Evolutionary conservation across 2,888 invertebrate species (phyloP), one percentile per base, ranked within the genome.

Genomic region (Zelleria hepariella): DNA sequence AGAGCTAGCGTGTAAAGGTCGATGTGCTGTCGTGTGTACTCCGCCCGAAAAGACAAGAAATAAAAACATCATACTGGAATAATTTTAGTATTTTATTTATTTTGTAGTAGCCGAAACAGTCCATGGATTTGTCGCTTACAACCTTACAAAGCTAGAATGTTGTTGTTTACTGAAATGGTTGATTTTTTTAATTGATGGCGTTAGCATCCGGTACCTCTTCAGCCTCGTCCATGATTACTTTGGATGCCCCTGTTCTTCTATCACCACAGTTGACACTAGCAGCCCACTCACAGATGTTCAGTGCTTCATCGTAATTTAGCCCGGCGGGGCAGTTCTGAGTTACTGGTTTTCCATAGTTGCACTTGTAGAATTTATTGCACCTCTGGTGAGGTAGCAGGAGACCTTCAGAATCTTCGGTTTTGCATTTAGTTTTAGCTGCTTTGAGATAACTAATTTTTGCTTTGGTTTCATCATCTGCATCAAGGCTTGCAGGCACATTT

Each of bases 401-500:
- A 2, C 54, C 54, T 10, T 54, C 25, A 10, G 54, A 54, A 15
- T 23, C 26, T 2, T 54, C 54, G 10, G 26, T 25, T 1, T 5
- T 15, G 24, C 54, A 54, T 18, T n/a, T n/a, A 4, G 24, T 10
- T 2, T 5, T 23, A 6, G 54, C 25, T 10, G 10, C 26, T 15
- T 18, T 4, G 10, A 20, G 20, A 20, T 20, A 23, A 20, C 23
- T 51, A 10, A 10, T 21, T 1, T 1, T 21, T 1, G 51, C 4
- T 5, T 23, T 51, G 6, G 23, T 18, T 4, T 20, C 51, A 21
- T 20, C 23, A 2, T 18, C 8, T 5, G 2, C 7, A 20, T 18
- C 10, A 18, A 4, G 10, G 5, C 20, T 10, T 18, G 51, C 51
- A 8, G 23, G 18, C 49, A 10, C 42, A 61, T 66, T 64, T 18